Conservation (phyloP, 2,888 invertebrate genomes). For the Adelphocoris suturalis region DNA sequence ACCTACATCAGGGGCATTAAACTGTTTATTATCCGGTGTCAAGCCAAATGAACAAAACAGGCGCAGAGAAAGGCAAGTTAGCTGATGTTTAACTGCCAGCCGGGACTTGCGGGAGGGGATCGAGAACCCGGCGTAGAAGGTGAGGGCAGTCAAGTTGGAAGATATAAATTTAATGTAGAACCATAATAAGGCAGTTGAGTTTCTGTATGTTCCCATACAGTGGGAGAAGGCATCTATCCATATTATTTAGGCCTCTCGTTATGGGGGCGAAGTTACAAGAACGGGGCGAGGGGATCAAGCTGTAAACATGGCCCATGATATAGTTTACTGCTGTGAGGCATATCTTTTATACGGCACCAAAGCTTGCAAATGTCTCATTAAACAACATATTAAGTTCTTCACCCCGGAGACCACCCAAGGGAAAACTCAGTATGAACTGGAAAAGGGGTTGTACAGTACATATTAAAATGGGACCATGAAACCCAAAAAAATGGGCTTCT, state of each 20-base stretch:
- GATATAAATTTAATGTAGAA: conserved; percentile 69
- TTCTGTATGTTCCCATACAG: conserved; percentile 57
- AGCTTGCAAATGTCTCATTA: conserved; percentile 70
- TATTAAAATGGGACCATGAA: conserved; percentile 37
- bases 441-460: conserved; percentile 15
- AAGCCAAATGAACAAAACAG: conserved; percentile 66
- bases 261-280: conserved; percentile 37
- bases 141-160: conserved; percentile 31
- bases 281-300: conserved; percentile 59
- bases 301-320: conserved; percentile 69
- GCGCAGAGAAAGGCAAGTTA: conserved; percentile 35
- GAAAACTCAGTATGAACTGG: conserved; percentile 7
- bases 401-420: conserved; percentile 23
- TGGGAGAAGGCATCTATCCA: conserved; percentile 65
- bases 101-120: conserved; percentile 31
- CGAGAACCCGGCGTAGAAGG: conserved; percentile 46
- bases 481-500: neutral
- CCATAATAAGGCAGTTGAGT: conserved; percentile 70
- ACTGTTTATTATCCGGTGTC: conserved; percentile 68
- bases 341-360: conserved; percentile 69
- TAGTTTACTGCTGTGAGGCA: conserved; percentile 67
- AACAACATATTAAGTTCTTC: conserved; percentile 69
- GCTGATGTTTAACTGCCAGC: conserved; percentile 61
- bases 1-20: conserved; percentile 57
- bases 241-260: conserved; percentile 70